These are phyloP conservation scores for Astropecten irregularis DNA, from an alignment of 53 echinoderm and acorn worm species.

Conservation along the genomic window DNA sequence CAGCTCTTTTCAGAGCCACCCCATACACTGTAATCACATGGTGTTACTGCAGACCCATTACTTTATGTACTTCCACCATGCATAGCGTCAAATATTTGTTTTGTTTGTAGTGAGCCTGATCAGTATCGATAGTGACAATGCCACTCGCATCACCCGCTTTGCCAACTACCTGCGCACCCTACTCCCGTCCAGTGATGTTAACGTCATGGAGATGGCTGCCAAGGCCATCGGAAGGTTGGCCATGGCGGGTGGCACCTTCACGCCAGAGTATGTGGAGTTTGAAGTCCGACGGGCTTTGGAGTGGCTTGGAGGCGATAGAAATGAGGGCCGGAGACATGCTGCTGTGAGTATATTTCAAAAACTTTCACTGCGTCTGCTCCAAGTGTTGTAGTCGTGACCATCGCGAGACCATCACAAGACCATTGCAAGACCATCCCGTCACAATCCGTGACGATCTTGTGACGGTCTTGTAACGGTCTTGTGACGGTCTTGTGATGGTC, in stretches of 20 bases:
- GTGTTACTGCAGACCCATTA: no score
- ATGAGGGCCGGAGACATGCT: conserved; percentile 90
- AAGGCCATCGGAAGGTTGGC: conserved; percentile 92
- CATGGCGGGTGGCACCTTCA: conserved; percentile 95
- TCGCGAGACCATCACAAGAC: no score
- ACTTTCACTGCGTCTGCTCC: no score
- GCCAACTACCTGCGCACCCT: conserved; percentile 96
- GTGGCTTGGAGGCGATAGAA: conserved; percentile 87
- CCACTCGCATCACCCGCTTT: conserved; percentile 91
- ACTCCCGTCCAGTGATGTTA: conserved; percentile 92
- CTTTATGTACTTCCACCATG: no score
- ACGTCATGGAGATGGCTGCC: conserved; percentile 98
- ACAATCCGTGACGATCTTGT: no score
- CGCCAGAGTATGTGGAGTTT: conserved; percentile 98
- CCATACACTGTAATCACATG: no score
- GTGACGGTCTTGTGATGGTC: no score
- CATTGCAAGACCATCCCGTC: no score
- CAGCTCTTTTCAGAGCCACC: no score
- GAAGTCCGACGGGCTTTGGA: conserved; percentile 94
- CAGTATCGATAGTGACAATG: conserved; percentile 91
- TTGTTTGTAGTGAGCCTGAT: conserved; percentile 98
- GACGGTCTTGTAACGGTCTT: no score
- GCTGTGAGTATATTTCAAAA: conserved; percentile 71
- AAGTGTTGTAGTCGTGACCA: no score
- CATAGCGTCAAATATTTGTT: no score